These are phyloP conservation scores for Microtus pennsylvanicus DNA, from an alignment of 2,113 vertebrate species.

Conservation along the genomic window DNA sequence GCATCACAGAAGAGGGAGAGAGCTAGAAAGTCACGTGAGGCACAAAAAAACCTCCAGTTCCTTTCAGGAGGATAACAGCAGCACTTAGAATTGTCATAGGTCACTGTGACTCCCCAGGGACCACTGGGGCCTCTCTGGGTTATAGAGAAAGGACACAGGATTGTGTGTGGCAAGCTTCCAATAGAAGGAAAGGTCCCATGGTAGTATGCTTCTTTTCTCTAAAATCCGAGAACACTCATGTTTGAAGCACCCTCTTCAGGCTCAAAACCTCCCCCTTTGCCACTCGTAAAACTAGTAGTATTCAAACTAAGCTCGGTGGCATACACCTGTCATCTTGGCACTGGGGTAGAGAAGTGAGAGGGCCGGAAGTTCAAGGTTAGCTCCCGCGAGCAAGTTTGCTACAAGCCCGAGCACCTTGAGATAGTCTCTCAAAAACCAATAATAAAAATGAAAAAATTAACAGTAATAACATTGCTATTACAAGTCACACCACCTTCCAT, in stretches of 20 bases:
- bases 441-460: not conserved
- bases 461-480: not conserved
- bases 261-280: not conserved
- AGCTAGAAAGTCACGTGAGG: not conserved
- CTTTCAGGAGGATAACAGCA: not conserved
- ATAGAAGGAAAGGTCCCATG: not conserved
- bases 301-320: not conserved
- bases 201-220: not conserved
- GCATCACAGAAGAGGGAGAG: not conserved
- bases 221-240: not conserved
- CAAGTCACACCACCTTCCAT: not conserved
- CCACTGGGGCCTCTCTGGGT: not conserved
- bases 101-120: not conserved
- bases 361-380: not conserved
- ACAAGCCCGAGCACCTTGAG: not conserved
- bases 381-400: not conserved
- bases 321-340: not conserved
- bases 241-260: not conserved
- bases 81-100: slow-evolving; percentile 8
- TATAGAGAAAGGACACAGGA: not conserved
- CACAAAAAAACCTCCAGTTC: not conserved
- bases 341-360: not conserved
- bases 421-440: not conserved
- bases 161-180: not conserved
- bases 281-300: not conserved